These are phyloP conservation scores for Amphipoea lucens DNA, from an alignment of 2,888 invertebrate species.

Conservation along the genomic window DNA sequence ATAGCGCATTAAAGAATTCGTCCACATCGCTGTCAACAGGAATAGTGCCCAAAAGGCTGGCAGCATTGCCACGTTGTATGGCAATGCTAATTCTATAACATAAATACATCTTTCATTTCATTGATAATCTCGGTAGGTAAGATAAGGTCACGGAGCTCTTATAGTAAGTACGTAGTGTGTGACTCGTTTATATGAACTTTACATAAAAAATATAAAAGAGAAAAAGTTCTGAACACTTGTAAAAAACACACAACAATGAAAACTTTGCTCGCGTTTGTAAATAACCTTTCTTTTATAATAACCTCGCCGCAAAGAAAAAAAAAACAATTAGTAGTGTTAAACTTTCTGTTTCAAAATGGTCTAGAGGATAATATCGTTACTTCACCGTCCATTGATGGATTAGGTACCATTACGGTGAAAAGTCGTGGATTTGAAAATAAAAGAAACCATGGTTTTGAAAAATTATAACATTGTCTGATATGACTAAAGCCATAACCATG, in stretches of 20 bases:
- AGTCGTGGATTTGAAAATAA: not conserved
- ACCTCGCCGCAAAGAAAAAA: not conserved
- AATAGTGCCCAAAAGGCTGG: too few relatives aligned
- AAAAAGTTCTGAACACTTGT: not conserved
- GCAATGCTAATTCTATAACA: not conserved
- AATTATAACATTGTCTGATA: not conserved
- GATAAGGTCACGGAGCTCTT: not conserved
- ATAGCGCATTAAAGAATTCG: too few relatives aligned
- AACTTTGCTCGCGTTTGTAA: not conserved
- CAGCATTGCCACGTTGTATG: too few relatives aligned
- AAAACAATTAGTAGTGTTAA: slow-evolving; percentile 19
- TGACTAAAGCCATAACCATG: not conserved
- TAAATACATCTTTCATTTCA: too few relatives aligned
- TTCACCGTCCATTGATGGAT: slow-evolving; percentile 12
- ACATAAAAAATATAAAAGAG: not conserved
- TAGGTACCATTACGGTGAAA: not conserved
- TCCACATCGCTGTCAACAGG: too few relatives aligned
- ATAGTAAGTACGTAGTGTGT: not conserved
- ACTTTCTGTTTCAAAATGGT: slow-evolving; percentile 31
- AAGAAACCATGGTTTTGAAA: not conserved
- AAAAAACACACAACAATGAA: not conserved
- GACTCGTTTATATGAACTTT: not conserved
- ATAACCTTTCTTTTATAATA: slow-evolving; percentile 1
- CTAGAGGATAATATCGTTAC: slow-evolving; percentile 27
- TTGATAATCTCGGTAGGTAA: not conserved